Evolutionary conservation across 2,113 vertebrate species (phyloP), one percentile per base, ranked within the genome.

Genomic region (Chamaetylas fuelleborni): DNA sequence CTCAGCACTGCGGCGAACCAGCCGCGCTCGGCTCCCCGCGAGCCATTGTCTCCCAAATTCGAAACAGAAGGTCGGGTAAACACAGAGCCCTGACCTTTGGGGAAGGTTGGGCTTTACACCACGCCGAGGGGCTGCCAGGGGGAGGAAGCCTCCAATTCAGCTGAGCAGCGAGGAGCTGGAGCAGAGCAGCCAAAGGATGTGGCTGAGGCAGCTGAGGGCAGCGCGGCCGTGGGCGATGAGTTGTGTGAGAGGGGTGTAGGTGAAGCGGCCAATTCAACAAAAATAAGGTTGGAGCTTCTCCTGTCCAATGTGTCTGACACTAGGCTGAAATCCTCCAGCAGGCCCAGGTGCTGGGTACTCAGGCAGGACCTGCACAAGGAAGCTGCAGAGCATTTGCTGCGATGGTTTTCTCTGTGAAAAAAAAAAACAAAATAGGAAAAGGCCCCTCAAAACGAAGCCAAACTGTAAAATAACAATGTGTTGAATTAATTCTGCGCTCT

Each of bases 21-120:
- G 33, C 90, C 96, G 85, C 79, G 1, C 90, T 91, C 90, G 24
- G 85, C 93, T 95, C 92, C 88, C 87, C 47, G 13, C 1, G 43
- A 96, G 81, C 94, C 90, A 96, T 96, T 97, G 94, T 97, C 92
- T 97, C 84, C 66, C 67, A 96, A 96, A 97, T 93, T 83, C 2
- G 1, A 96, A 97, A 66, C 96, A 97, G 95, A 94, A 96, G 93
- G 79, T 29, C 14, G 90, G 90, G 88, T 33, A 95, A 93, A 86
- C 82, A 96, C 53, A 58, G 29, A 73, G 72, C 72, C 88, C 36
- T 96, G 95, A 95, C 94, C 95, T 96, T 97, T 97, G 28, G 85
- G 82, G 92, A 94, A 96, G 92, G 85, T 93, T 94, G 95, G 90
- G 79, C 23, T 96, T 94, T 86, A 9, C 76, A 92, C 94, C 95